phyloP scores from a whole-genome alignment of 2,797 vertebrate genomes.

The Phrynocephalus guinanensis region DNA sequence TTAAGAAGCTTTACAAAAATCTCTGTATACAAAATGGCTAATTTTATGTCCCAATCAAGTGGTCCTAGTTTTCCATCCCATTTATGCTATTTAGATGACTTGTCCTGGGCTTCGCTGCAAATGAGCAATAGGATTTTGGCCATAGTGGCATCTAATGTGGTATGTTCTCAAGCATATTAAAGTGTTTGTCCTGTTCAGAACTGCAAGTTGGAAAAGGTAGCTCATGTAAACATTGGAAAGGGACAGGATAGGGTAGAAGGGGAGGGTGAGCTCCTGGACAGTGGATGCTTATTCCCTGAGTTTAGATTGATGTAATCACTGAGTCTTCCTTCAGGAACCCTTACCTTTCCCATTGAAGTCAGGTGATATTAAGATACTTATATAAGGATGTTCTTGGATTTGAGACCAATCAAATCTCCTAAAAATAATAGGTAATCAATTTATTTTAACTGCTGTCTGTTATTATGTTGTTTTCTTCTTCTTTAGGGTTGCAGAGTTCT shows the following conservation, averaged over 20 bases:
- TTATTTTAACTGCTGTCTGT: background rate
- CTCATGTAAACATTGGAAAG: background rate
- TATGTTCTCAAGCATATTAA: background rate
- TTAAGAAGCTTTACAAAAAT: background rate
- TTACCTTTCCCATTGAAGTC: background rate
- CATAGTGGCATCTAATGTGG: background rate
- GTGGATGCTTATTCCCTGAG: background rate
- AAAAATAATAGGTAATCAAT: background rate
- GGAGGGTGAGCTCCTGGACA: background rate
- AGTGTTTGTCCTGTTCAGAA: background rate
- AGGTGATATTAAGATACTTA: background rate
- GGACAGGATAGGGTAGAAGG: background rate
- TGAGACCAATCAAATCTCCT: background rate
- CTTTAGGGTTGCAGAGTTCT: constrained; percentile 91
- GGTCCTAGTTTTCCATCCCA: background rate
- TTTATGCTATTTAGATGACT: background rate
- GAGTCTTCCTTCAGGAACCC: background rate
- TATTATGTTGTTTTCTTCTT: constrained; percentile 41
- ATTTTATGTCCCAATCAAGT: background rate
- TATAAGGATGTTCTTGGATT: background rate
- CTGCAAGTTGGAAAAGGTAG: background rate
- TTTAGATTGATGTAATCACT: background rate
- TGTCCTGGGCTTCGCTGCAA: background rate
- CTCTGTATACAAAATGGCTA: background rate
- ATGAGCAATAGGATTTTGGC: background rate